Percentiles rank a stretch among this genome's conserved stretches.
Evolutionary conservation across 2,888 invertebrate genomes (phyloP).

Genomic region (Hylaea fasciaria): DNA sequence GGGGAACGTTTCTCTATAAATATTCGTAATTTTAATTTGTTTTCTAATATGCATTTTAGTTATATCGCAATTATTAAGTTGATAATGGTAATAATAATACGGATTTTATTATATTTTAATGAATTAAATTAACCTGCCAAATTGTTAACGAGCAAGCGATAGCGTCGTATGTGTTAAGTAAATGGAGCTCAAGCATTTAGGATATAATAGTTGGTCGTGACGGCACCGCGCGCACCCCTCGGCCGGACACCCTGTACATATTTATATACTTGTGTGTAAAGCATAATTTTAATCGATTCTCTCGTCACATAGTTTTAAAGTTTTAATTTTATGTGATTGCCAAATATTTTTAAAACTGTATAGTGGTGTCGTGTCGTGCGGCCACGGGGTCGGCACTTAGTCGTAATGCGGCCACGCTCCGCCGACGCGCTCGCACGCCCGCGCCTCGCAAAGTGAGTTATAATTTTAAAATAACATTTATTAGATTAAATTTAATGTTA

Average conservation of each 20-base stretch:
- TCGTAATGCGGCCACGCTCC: conserved; percentile 55
- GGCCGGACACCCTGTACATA: conserved; percentile 75
- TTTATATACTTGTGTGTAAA: conserved; percentile 79
- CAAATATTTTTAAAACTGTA: conserved; percentile 82
- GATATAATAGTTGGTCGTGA: conserved; percentile 61
- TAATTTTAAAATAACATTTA: conserved; percentile 83
- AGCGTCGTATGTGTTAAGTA: conserved; percentile 75
- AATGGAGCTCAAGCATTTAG: conserved; percentile 81
- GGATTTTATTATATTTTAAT: conserved; percentile 78
- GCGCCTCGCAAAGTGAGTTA: conserved; percentile 78
- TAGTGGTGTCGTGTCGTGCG: conserved; percentile 68
- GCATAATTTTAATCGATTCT: conserved; percentile 83
- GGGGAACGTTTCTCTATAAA: conserved; percentile 81
- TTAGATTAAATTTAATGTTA: conserved; percentile 85
- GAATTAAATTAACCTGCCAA: conserved; percentile 81
- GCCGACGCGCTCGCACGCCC: conserved; percentile 58
- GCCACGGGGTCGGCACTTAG: conserved; percentile 53
- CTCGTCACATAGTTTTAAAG: conserved; percentile 84
- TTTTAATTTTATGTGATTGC: conserved; percentile 84
- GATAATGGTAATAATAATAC: conserved; percentile 71
- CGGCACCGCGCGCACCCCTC: conserved; percentile 64
- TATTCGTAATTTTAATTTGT: conserved; percentile 83
- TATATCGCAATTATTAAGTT: conserved; percentile 81
- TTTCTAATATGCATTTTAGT: conserved; percentile 82
- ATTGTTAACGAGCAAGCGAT: conserved; percentile 79